Evolutionary conservation across 2,113 vertebrate species (phyloP).

Genomic region (Hydrochoerus hydrochaeris): DNA sequence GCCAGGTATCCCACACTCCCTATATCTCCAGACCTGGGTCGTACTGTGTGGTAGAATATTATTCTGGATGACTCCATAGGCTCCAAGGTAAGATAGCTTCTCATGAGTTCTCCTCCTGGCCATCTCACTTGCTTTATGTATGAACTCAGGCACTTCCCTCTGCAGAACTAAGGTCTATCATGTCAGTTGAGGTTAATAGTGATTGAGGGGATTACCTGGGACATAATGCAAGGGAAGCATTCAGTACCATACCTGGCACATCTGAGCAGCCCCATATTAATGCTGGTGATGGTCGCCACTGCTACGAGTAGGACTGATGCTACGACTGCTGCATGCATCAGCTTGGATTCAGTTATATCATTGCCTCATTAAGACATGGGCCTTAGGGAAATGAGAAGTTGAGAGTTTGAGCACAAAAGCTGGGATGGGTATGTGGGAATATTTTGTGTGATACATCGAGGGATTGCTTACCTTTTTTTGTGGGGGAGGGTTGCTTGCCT

Average conservation of each 20-base stretch:
- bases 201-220: neutral
- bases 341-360: neutral
- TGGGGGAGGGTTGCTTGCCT: too few relatives aligned
- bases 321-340: neutral
- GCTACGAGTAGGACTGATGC: neutral
- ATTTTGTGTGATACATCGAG: neutral
- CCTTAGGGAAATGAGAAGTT: neutral
- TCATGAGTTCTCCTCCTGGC: neutral
- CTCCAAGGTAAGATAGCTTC: neutral
- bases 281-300: neutral
- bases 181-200: neutral
- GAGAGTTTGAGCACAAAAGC: neutral
- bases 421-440: neutral
- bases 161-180: neutral
- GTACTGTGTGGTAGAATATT: neutral
- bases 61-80: neutral
- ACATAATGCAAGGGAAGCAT: neutral
- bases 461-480: neutral
- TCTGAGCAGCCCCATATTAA: neutral
- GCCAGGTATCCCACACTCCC: neutral
- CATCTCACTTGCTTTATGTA: neutral
- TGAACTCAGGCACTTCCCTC: constrained; percentile 35
- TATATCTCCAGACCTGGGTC: neutral
- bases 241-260: neutral
- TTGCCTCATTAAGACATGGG: neutral